phyloP scores from a whole-genome alignment of 2,888 invertebrate species.

The Mythimna impura region DNA sequence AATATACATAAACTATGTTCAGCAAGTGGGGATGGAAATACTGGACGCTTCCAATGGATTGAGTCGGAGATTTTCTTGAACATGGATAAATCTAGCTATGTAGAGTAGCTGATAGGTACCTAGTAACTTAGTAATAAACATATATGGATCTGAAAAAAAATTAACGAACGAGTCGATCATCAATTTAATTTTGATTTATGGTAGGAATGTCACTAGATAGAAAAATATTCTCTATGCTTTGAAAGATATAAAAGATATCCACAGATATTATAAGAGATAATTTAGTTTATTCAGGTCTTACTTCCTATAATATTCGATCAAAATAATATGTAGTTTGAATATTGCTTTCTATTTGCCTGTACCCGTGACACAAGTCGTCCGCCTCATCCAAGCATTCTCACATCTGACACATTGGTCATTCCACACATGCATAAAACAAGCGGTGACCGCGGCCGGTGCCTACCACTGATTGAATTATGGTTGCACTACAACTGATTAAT shows the following conservation, averaged over 20 bases:
- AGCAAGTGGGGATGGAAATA: conserved; percentile 37
- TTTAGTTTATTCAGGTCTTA: background rate
- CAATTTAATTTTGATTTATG: background rate
- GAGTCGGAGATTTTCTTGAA: conserved; percentile 28
- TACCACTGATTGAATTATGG: conserved; percentile 88
- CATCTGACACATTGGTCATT: conserved; percentile 80
- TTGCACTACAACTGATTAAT: conserved; percentile 89
- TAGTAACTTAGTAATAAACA: background rate
- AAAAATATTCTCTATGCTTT: background rate
- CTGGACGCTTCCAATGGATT: conserved; percentile 39
- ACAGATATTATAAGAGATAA: background rate
- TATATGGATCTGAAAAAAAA: background rate
- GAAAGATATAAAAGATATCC: background rate
- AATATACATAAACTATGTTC: conserved; percentile 56
- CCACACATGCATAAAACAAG: conserved; percentile 81
- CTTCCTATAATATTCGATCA: background rate
- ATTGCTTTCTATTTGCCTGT: background rate
- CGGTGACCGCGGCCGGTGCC: conserved; percentile 75
- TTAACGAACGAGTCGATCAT: background rate
- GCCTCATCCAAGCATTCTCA: conserved; percentile 72
- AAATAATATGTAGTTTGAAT: background rate
- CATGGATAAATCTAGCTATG: conserved; percentile 4
- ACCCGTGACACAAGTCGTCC: conserved; percentile 25
- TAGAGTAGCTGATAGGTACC: conserved; percentile 1
- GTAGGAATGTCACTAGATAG: too few species aligned